Base-by-base conservation (phyloP, 2,888 invertebrate genomes). In the Drosophila antonietae region DNA sequence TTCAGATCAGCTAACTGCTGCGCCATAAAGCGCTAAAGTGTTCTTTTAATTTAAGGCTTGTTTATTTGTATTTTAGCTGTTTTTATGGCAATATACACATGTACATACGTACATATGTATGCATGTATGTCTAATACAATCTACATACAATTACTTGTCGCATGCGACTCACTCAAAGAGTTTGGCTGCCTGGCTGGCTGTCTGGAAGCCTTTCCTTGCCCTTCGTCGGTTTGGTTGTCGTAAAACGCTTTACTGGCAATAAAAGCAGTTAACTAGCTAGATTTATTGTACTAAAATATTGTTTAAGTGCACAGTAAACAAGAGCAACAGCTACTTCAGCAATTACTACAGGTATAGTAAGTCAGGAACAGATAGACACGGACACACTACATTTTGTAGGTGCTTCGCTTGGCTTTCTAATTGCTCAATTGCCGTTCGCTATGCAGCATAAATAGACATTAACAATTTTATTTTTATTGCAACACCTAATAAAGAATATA, bases 211-310 rank as follows among this genome's bases (percentile, higher is more conserved):
- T 53, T 59, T 58, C 66, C 72, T 57, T 71, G 49, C 49, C 49
- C 60, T 61, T 41, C 58, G 76, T 68, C 55, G 68, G 71, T 73
- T 80, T 80, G 77, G 68, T 69, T 88, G 86, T 87, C 86, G 86
- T 87, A 88, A 87, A 87, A 88, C 88, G 88, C 86, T 88, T 87
- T 87, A 83, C 76, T 82, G 81, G 86, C 86, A 88, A 88, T 87
- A 87, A 87, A 87, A 88, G 81, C 83, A 88, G 86, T 87, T 86
- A 87, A 87, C 86, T 88, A 87, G 88, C 88, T 86, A 77, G 88
- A 88, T 87, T 87, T 87, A 87, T 88, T 87, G 83, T 88, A 87
- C 83, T 88, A 78, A 87, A 88, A 87, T 85, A 85, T 85, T 84
- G 85, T 78, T 84, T 87, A 87, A 84, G 82, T 84, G 84, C 86